A percentile compares a stretch with the other conserved stretches of the same genome.
Evolutionary conservation across 2,797 vertebrate species (phyloP).

Genomic region (Philypnodon macrostomus): DNA sequence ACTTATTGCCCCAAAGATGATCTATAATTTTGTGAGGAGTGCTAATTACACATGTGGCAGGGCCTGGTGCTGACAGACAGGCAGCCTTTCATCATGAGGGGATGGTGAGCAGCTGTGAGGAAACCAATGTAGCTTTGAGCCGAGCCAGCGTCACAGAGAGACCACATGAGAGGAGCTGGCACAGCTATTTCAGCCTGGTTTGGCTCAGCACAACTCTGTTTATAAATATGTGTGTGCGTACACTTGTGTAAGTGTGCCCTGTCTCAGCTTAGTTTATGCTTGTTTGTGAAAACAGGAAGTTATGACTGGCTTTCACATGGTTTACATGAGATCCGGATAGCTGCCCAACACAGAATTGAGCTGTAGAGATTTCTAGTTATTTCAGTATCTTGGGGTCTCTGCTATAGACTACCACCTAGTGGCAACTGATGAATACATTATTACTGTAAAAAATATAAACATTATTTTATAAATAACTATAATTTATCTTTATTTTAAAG

Average conservation of each 20-base stretch:
- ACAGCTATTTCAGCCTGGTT: slow-evolving; percentile 62
- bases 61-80: slow-evolving; percentile 54
- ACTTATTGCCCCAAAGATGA: slow-evolving; percentile 53
- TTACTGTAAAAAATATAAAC: no score
- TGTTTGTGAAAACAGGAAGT: slow-evolving; percentile 77
- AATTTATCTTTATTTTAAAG: not conserved
- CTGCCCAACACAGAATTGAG: slow-evolving; percentile 35
- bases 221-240: slow-evolving; percentile 31
- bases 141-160: slow-evolving; percentile 61
- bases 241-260: slow-evolving; percentile 29
- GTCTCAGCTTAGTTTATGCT: slow-evolving; percentile 59
- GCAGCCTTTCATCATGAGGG: slow-evolving; percentile 69
- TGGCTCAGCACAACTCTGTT: slow-evolving; percentile 60
- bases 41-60: slow-evolving; percentile 70
- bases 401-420: slow-evolving; percentile 38
- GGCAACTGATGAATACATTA: no score
- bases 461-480: no score
- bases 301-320: slow-evolving; percentile 70
- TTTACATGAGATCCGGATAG: slow-evolving; percentile 61
- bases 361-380: slow-evolving; percentile 30
- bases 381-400: slow-evolving; percentile 5
- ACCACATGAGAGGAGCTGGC: slow-evolving; percentile 75
- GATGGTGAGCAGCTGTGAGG: slow-evolving; percentile 73
- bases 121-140: slow-evolving; percentile 58
- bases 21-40: slow-evolving; percentile 61